Base-by-base conservation (phyloP, 2,113 vertebrate species). In the Apeltes quadracus region DNA sequence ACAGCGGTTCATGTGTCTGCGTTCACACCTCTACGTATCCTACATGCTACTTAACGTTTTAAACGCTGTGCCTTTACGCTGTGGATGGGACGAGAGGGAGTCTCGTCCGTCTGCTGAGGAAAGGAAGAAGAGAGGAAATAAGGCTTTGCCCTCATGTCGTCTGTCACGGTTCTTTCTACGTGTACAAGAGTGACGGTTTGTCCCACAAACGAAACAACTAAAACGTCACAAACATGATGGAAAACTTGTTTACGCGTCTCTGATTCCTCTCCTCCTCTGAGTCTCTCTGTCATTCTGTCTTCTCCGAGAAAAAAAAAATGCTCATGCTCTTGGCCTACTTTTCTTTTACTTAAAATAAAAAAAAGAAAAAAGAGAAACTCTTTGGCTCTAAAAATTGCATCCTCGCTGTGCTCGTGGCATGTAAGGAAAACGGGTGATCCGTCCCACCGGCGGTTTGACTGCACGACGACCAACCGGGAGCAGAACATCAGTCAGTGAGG, bases 261-360 rank as follows among this genome's bases (percentile, higher is more conserved):
- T 54, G 32, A 72, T 78, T 61, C 62, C 55, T 62, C 64, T 63
- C 27, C 20, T 63, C 69, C 76, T 75, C 79, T 72, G 76, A 36
- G 79, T 61, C 72, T 74, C 55, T 56, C 79, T 57, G 61, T 84
- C 81, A 84, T 76, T 78, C 75, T 69, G 57, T 74, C 76, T 84
- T 76, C 63, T 58, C 75, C n/a, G n/a, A n/a, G 7, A 34, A 34
- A 34, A 34, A 76, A 76, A 76, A 69, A 78, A 65, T 72, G 71
- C 83, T 83, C 65, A 46, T 64, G 81, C 86, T 88, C 78, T 79
- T 90, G 90, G 81, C 88, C 90, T 90, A 89, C 81, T 90, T 90
- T 90, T 88, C 67, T 65, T 67, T 22, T 7, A 34, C 32, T 34
- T 34, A 34, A 7, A 43, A 43, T 15, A 22, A 9, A n/a, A 46